Evolutionary conservation across 2,888 invertebrate species (phyloP), one percentile per base, ranked within the genome.

Genomic region (Sarcophaga variegata): DNA sequence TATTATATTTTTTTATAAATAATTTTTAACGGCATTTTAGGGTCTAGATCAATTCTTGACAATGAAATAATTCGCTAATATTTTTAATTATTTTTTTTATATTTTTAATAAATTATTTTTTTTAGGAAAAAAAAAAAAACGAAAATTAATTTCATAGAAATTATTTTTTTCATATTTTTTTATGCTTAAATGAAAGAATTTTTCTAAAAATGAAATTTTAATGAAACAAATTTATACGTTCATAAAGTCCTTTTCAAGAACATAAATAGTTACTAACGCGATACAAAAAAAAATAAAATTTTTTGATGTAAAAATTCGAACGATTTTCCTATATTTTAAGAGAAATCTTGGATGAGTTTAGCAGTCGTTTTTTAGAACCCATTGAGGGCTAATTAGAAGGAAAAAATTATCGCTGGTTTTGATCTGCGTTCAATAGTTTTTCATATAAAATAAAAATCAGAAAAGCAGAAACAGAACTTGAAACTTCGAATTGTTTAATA

Each of bases 141-240:
- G 49, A 62, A 77, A 83, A 83, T 75, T 72, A 83, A 85, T 85
- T 82, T 85, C 77, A 87, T 71, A 84, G 83, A 87, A 84, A 86
- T 84, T 80, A 84, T 63, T 78, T 27, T 20, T 37, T 69, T 75
- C 20, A 3, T 54, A 66, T 8, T 37, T 64, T 20, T 66, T 79
- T 8, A n/a, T 69, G 27, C 54, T 47, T 47, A 2, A 54, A 70
- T 71, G 20, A 5, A 71, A 12, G 17, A 22, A 49, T 63, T 69
- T 37, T 47, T 22, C 22, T 74, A 37, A 10, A 37, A 37, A 37
- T 37, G n/a, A 59, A 59, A 59, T 59, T 59, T 17, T 59, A 59
- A 59, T 17, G 37, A 37, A 37, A 37, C 37, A 37, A 37, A 37
- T 37, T 37, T 71, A 72, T 64, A 71, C 12, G 45, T 72, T 66